Evolutionary conservation across 1,140 invertebrate species (phyloP).

Genomic region (Brachionus sp.): DNA sequence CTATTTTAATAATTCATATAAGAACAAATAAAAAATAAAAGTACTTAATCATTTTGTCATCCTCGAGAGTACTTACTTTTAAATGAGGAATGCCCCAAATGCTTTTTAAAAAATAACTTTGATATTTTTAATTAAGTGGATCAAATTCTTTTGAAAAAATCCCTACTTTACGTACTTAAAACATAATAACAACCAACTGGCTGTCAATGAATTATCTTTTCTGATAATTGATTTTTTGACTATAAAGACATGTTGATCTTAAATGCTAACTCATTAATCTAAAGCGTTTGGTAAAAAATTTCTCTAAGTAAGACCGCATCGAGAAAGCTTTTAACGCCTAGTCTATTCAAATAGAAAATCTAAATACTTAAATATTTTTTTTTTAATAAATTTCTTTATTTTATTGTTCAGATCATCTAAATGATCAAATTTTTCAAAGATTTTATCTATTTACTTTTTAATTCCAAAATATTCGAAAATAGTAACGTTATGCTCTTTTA

Average conservation of each 20-base stretch:
- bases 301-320: not conserved
- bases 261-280: not conserved
- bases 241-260: slow-evolving; percentile 2
- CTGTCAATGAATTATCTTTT: slow-evolving; percentile 25
- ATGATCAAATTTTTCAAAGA: not conserved
- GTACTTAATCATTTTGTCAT: slow-evolving; percentile 36
- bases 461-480: not conserved
- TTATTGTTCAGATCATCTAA: not conserved
- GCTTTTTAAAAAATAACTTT: slow-evolving; percentile 11
- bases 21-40: not conserved
- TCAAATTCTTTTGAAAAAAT: slow-evolving; percentile 17
- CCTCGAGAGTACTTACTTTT: slow-evolving; percentile 18
- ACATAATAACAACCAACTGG: slow-evolving; percentile 2
- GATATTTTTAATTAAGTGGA: slow-evolving; percentile 36
- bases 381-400: not conserved
- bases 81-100: not conserved
- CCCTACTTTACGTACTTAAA: slow-evolving; percentile 18
- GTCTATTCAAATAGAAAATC: not conserved
- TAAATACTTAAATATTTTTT: too few relatives aligned
- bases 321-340: slow-evolving; percentile 28
- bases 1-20: not conserved
- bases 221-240: slow-evolving; percentile 34
- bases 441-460: not conserved
- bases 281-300: not conserved
- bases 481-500: not conserved